Conservation (phyloP, 1,140 invertebrate genomes). For the Rhyacophila brunnea region DNA sequence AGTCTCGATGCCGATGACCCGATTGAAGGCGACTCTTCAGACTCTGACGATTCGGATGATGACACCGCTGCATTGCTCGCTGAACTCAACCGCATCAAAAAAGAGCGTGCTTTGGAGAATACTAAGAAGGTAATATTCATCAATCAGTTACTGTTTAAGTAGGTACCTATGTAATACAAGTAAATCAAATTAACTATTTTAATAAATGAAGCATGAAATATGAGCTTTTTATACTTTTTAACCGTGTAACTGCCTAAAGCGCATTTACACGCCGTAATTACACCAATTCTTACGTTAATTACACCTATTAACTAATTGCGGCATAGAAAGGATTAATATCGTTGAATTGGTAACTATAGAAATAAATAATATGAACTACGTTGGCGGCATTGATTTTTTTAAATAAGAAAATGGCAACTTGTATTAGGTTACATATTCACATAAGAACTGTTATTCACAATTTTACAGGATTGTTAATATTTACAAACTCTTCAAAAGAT, state of each 20-base stretch:
- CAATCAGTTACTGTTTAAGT: not conserved
- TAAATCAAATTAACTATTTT: not conserved
- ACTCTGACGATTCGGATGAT: slow-evolving; percentile 90
- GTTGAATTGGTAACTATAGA: no score
- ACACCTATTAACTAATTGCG: no score
- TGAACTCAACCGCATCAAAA: slow-evolving; percentile 94
- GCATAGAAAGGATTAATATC: not conserved
- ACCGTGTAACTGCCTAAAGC: not conserved
- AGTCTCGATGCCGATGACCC: slow-evolving; percentile 97
- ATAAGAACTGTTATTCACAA: no score
- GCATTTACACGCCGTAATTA: no score
- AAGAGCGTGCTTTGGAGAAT: slow-evolving; percentile 89
- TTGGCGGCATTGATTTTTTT: no score
- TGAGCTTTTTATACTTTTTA: not conserved
- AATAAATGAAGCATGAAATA: not conserved
- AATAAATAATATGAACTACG: no score
- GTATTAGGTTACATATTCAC: no score
- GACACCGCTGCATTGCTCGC: slow-evolving; percentile 90
- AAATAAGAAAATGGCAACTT: no score
- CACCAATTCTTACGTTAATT: no score
- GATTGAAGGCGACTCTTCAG: slow-evolving; percentile 77
- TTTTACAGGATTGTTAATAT: no score
- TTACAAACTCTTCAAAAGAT: no score
- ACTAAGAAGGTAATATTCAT: slow-evolving; percentile 69
- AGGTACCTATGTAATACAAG: not conserved